Evolutionary conservation across 2,888 invertebrate genomes (phyloP), one percentile per base, ranked within the genome.

Genomic region (Drosophila borealis): DNA sequence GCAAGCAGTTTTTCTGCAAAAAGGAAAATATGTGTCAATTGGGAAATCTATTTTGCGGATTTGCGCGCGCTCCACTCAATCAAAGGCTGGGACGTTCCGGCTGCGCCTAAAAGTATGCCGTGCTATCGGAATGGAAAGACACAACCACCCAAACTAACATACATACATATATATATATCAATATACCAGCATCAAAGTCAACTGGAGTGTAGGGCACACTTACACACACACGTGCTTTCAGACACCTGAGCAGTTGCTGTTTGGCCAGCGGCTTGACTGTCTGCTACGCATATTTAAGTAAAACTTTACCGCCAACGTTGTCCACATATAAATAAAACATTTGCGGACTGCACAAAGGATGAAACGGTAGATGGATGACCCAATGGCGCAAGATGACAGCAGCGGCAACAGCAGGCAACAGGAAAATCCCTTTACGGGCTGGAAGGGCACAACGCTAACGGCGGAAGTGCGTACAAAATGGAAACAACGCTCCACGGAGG

Each of bases 391-490:
- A 89, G 86, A 89, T 89, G 86, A 89, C 89, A 89, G 88, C 67
- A 36, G 21, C 64, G 50, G 57, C 8, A 69, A 51, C 42, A 53
- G 49, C 21, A 68, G 71, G 80, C 84, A 72, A 87, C 88, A 78
- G 82, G 79, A 88, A 88, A 81, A 85, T 89, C 89, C 88, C 85
- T 85, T 88, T 89, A 85, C 88, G 89, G 88, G 74, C 74, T 48
- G 59, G 55, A 57, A 61, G 66, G 69, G 51, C 21, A 42, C 37
- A 29, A 41, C 51, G 62, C 56, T 50, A 78, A 75, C 78, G 88
- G 86, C 83, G 86, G 88, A 86, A 89, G 83, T 89, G 89, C 86
- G 89, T 89, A 86, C 86, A 80, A 89, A 85, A 88, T 85, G 85
- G 29, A 88, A 85, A 81, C 77, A 89, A 62, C 62, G 62, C 73